phyloP scores from a whole-genome alignment of 2,113 vertebrate genomes.

The Oncorhynchus tshawytscha region DNA sequence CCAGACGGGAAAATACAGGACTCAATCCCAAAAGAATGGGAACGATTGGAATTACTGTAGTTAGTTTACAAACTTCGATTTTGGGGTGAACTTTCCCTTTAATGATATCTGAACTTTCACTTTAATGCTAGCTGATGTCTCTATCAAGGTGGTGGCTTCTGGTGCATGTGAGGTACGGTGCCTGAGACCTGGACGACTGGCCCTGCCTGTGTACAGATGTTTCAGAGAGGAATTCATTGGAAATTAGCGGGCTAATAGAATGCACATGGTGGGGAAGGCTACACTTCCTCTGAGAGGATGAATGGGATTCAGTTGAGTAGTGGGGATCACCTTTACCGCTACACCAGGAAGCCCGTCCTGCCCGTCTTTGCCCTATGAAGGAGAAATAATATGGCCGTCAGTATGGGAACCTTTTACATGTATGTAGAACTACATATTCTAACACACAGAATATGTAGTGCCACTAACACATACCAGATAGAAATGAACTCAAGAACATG shows the following conservation, averaged over 20 bases:
- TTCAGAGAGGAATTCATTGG: slow-evolving; percentile 10
- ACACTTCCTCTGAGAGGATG: slow-evolving; percentile 10
- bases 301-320: slow-evolving; percentile 27
- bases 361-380: slow-evolving; percentile 72
- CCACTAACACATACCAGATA: no score
- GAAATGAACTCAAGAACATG: no score
- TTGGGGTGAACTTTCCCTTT: no score
- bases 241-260: slow-evolving; percentile 32
- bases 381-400: not conserved
- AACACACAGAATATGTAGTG: no score
- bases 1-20: no score
- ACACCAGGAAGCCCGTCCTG: slow-evolving; percentile 62
- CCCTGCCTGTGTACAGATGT: slow-evolving; percentile 26
- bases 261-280: slow-evolving; percentile 29
- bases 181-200: not conserved
- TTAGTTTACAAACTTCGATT: no score
- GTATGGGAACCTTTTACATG: not conserved
- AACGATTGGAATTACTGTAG: no score
- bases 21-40: no score
- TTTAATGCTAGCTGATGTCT: not conserved
- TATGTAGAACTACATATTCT: no score
- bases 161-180: not conserved
- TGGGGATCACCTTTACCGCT: slow-evolving; percentile 70
- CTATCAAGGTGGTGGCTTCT: not conserved
- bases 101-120: no score